Percentiles rank a stretch among this genome's conserved stretches.
These are phyloP conservation scores for Andrena hattorfiana DNA, from an alignment of 2,888 invertebrate genomes.

Conservation along the genomic window DNA sequence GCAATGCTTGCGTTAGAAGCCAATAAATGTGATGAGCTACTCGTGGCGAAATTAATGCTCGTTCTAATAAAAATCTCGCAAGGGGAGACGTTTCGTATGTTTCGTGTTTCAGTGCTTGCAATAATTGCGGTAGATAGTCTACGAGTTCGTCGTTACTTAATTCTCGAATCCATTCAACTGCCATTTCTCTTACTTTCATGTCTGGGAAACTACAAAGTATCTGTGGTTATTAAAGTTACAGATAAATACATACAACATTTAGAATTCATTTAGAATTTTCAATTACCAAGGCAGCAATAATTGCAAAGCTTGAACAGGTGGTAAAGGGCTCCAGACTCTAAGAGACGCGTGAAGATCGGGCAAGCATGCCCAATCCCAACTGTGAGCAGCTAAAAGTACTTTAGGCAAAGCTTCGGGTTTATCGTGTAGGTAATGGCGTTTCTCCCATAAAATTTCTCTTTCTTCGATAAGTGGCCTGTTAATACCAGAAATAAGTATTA, in stretches of 20 bases:
- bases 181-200: slow-evolving; percentile 93
- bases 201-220: slow-evolving; percentile 92
- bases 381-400: slow-evolving; percentile 93
- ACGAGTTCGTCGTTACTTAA: slow-evolving; percentile 95
- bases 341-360: slow-evolving; percentile 95
- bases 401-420: slow-evolving; percentile 94
- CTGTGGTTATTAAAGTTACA: slow-evolving; percentile 13
- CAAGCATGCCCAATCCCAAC: slow-evolving; percentile 96
- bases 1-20: slow-evolving; percentile 94
- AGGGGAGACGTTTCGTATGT: slow-evolving; percentile 96
- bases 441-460: slow-evolving; percentile 96
- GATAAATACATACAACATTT: slow-evolving; percentile 4
- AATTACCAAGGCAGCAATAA: slow-evolving; percentile 95
- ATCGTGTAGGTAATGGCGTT: slow-evolving; percentile 94
- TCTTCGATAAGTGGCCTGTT: slow-evolving; percentile 89
- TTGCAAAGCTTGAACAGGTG: slow-evolving; percentile 96
- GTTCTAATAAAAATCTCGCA: slow-evolving; percentile 92
- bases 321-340: slow-evolving; percentile 94
- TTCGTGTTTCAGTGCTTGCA: slow-evolving; percentile 96
- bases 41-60: slow-evolving; percentile 94
- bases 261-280: slow-evolving; percentile 31
- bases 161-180: slow-evolving; percentile 92
- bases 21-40: slow-evolving; percentile 98
- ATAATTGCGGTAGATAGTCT: slow-evolving; percentile 96
- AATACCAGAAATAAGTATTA: slow-evolving; percentile 7